Conservation (phyloP, 2,888 invertebrate species). For the Metopia argyrocephala region DNA sequence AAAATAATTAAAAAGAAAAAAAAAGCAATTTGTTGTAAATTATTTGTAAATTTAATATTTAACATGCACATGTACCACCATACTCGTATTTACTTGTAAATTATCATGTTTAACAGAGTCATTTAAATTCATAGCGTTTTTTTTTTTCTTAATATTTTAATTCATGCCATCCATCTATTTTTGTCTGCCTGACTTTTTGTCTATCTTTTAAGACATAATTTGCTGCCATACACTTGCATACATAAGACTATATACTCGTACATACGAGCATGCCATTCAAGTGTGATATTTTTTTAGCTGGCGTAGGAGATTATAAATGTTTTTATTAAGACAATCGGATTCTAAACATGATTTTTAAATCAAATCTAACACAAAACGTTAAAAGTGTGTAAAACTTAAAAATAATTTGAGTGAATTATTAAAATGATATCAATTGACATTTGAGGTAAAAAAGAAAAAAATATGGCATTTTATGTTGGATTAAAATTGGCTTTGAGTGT, state of each 20-base stretch:
- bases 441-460: conserved; percentile 46
- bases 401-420: background rate
- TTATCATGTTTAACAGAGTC: conserved; percentile 50
- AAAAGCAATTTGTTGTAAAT: conserved; percentile 53
- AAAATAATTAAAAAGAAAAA: background rate
- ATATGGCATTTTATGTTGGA: conserved; percentile 49
- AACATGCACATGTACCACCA: conserved; percentile 21
- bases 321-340: conserved; percentile 43
- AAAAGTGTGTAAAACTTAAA: background rate
- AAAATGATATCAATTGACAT: conserved; percentile 52
- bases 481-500: conserved; percentile 27
- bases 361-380: background rate
- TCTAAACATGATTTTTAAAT: conserved; percentile 10
- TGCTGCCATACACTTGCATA: background rate
- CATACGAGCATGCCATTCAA: no score
- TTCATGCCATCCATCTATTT: background rate
- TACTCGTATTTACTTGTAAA: conserved; percentile 18
- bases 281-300: conserved; percentile 20
- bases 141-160: conserved; percentile 24
- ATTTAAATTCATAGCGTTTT: conserved; percentile 27
- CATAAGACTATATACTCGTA: no score
- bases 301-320: conserved; percentile 53
- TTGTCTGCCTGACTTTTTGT: conserved; percentile 3
- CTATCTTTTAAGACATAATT: no score
- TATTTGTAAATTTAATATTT: conserved; percentile 48